Evolutionary conservation across 2,113 vertebrate species (phyloP), one percentile per base, ranked within the genome.

Genomic region (Salvator merianae): DNA sequence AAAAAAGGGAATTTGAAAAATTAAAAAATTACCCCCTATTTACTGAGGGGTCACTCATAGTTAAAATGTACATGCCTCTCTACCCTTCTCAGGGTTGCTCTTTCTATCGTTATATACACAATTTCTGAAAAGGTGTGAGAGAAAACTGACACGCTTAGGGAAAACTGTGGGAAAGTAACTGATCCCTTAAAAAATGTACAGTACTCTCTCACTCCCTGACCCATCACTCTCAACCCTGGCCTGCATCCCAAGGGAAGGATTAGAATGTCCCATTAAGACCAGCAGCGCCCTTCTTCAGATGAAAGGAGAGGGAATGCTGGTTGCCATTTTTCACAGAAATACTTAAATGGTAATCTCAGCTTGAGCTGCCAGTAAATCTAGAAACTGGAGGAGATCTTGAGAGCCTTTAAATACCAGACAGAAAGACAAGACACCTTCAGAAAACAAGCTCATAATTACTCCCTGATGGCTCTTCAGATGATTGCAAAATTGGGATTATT

Each of bases 131-230:
- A 28, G 8, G 7, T 16, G 36, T n/a, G 28, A 65, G 71, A n/a
- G 69, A 36, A 80, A 70, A 4, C 5, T 0, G 79, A 53, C 66
- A 53, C 8, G 3, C 36, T 65, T 47, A 22, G 55, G 80, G 36
- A n/a, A 63, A 62, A 74, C 28, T 65, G 70, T 82, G 81, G 81
- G 71, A 74, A 82, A 73, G 81, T 38, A 24, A 73, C 63, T 81
- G 14, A 55, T 38, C 53, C 47, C 43, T 43, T 40, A 62, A 82
- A 43, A 59, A 7, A 3, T 3, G 43, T 69, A 18, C 55, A 59
- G 18, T 59, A 1, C 40, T 80, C 30, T 53, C n/a, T n/a, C n/a
- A 20, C 55, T 74, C 53, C 55, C 70, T 63, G 38, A 26, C 12
- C 69, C 5, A 65, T 22, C 20, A 47, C 20, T 38, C 20, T 13